Evolutionary conservation across 2,113 vertebrate genomes (phyloP).

Genomic region (Pangasianodon gigas): DNA sequence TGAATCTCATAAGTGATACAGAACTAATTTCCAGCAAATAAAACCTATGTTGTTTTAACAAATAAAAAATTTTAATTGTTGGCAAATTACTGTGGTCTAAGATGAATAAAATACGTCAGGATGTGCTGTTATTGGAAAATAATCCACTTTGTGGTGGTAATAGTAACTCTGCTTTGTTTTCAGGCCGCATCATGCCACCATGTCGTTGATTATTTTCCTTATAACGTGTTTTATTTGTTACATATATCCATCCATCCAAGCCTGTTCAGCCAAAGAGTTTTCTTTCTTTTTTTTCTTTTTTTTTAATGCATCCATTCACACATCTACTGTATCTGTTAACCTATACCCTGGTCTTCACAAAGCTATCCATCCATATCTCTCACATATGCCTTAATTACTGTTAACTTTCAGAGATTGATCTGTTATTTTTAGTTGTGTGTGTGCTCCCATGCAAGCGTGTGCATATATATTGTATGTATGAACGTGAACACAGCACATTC

Average conservation of each 20-base stretch:
- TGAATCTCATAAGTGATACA: neutral
- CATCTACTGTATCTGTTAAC: neutral
- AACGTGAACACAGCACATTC: conserved; percentile 7
- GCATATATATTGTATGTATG: neutral
- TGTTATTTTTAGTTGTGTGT: conserved; percentile 9
- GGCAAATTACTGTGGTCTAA: neutral
- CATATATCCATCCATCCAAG: neutral
- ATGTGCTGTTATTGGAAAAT: conserved; percentile 2
- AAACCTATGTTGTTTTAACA: neutral
- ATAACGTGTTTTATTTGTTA: neutral
- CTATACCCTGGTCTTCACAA: neutral
- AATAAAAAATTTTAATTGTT: neutral
- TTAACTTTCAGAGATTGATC: neutral
- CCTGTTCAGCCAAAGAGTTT: neutral
- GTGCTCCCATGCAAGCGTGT: neutral
- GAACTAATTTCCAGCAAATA: neutral
- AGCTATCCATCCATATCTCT: neutral
- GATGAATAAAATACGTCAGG: neutral
- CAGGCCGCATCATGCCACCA: neutral
- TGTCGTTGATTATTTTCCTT: neutral
- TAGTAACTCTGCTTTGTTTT: neutral
- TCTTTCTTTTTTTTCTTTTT: neutral
- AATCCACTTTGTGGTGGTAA: neutral
- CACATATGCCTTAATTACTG: neutral
- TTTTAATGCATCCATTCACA: neutral